Percentiles rank a stretch among this genome's conserved stretches.
Evolutionary conservation across 2,113 vertebrate species (phyloP).

Genomic region (Picathartes gymnocephalus): DNA sequence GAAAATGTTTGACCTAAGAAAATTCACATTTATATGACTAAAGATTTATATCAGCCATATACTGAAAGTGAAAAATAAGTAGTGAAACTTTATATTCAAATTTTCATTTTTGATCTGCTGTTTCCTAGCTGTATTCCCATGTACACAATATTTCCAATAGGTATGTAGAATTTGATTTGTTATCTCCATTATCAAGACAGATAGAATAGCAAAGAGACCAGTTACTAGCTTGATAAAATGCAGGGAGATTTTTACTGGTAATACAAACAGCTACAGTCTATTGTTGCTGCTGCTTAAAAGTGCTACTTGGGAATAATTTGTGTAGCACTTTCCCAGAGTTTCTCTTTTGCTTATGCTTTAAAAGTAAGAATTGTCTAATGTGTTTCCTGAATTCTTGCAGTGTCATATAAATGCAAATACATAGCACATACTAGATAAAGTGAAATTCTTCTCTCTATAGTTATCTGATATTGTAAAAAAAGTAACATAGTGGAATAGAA

Average conservation of each 20-base stretch:
- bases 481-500: neutral
- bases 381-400: neutral
- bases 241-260: neutral
- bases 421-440: neutral
- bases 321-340: neutral
- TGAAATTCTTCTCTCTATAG: neutral
- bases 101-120: neutral
- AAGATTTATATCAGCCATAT: neutral
- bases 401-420: neutral
- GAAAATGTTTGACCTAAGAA: neutral
- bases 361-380: neutral
- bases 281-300: neutral
- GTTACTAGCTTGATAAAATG: neutral
- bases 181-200: neutral
- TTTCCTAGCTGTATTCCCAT: neutral
- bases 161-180: neutral
- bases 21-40: neutral
- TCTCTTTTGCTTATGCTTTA: neutral
- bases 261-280: neutral
- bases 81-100: neutral
- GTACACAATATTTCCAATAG: neutral
- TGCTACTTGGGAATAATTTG: neutral
- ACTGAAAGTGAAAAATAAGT: neutral
- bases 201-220: neutral
- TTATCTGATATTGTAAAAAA: neutral